Conservation (phyloP, 2,888 invertebrate genomes). For the Synanthedon tipuliformis region DNA sequence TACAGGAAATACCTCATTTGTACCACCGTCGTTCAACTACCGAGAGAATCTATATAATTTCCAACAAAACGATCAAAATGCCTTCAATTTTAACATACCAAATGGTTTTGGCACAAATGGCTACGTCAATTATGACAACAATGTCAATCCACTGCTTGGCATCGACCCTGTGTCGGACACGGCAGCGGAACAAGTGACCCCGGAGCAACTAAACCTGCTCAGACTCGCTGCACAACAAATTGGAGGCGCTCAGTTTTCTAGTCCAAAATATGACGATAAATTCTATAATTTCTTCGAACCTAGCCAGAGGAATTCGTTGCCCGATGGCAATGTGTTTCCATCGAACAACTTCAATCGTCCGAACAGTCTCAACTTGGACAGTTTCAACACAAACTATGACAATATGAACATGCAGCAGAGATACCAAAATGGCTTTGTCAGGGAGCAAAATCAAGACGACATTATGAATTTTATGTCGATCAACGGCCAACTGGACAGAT, state of each 20-base stretch:
- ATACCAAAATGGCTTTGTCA: constrained; percentile 28
- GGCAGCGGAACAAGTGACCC: constrained; percentile 37
- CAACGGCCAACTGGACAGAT: constrained; percentile 36
- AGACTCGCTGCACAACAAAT: constrained; percentile 65
- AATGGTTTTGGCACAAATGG: constrained; percentile 46
- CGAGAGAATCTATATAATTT: constrained; percentile 44
- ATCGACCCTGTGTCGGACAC: constrained; percentile 40
- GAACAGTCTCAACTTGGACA: constrained; percentile 52
- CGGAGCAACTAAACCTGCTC: constrained; percentile 57
- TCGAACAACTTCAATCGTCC: constrained; percentile 42
- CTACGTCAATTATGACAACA: constrained; percentile 49
- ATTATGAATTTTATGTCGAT: constrained; percentile 47
- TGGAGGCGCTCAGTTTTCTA: constrained; percentile 57
- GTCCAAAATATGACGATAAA: constrained; percentile 47
- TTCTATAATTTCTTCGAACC: constrained; percentile 59
- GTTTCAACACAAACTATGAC: constrained; percentile 40
- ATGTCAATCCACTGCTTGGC: constrained; percentile 36
- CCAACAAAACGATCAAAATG: constrained; percentile 41
- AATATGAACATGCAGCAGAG: constrained; percentile 31
- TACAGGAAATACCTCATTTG: constrained; percentile 25
- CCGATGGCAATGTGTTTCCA: constrained; percentile 45
- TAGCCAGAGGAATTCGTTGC: constrained; percentile 58
- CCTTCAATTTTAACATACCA: constrained; percentile 40
- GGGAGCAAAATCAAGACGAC: constrained; percentile 49
- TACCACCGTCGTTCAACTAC: constrained; percentile 38